These are phyloP conservation scores for Enteromius fasciolatus DNA, from an alignment of 2,797 vertebrate species.

Conservation along the genomic window DNA sequence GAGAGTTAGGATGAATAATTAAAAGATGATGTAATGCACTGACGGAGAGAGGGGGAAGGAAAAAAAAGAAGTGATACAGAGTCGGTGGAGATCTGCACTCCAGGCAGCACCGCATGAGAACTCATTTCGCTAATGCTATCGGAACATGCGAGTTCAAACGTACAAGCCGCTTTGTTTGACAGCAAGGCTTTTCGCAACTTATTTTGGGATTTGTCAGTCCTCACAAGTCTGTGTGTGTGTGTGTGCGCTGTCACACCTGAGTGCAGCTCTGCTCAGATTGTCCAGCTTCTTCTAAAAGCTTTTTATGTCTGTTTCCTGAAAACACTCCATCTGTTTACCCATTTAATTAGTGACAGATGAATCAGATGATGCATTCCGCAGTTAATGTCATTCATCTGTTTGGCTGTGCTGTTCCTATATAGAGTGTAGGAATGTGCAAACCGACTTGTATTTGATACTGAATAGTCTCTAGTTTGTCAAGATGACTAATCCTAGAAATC, in stretches of 20 bases:
- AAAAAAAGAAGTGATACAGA: background rate
- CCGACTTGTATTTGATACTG: background rate
- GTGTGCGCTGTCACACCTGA: slow-evolving; percentile 30
- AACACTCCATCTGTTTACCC: slow-evolving; percentile 45
- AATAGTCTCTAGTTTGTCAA: background rate
- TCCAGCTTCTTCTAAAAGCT: slow-evolving; percentile 36
- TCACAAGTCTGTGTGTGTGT: slow-evolving; percentile 19
- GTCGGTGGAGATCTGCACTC: slow-evolving; percentile 29
- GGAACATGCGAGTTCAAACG: slow-evolving; percentile 33
- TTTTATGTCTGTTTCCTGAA: slow-evolving; percentile 48
- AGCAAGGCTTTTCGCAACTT: slow-evolving; percentile 10
- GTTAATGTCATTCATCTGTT: slow-evolving; percentile 39
- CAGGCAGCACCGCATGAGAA: slow-evolving; percentile 20
- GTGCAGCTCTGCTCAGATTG: slow-evolving; percentile 26
- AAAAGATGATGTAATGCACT: slow-evolving; percentile 62
- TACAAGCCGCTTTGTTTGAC: slow-evolving; percentile 37
- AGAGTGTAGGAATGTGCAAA: slow-evolving; percentile 27
- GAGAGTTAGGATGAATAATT: slow-evolving; percentile 71
- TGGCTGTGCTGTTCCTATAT: slow-evolving; percentile 10
- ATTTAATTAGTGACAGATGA: slow-evolving; percentile 58
- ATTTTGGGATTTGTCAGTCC: slow-evolving; percentile 47
- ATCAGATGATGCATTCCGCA: slow-evolving; percentile 48
- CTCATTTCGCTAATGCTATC: slow-evolving; percentile 33
- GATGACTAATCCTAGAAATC: background rate
- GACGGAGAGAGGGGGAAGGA: slow-evolving; percentile 1